These are phyloP conservation scores for Microchrysa polita DNA, from an alignment of 2,888 invertebrate genomes.

Conservation along the genomic window DNA sequence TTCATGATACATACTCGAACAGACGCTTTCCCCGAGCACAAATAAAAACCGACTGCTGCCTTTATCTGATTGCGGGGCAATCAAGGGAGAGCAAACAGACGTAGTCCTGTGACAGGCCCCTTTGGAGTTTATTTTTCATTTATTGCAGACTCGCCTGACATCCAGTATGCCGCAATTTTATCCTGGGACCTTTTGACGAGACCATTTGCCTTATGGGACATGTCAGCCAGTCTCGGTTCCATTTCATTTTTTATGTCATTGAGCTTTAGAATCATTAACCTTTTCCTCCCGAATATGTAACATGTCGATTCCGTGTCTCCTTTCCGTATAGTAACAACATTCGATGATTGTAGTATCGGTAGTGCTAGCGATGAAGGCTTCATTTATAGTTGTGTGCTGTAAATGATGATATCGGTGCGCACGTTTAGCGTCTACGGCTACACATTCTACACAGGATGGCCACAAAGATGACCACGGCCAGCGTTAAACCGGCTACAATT, in stretches of 20 bases:
- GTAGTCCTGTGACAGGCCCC: no score
- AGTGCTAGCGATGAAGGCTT: constrained; percentile 34
- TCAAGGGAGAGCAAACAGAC: no score
- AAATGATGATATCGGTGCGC: constrained; percentile 2
- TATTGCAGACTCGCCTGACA: no score
- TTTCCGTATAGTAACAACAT: constrained; percentile 23
- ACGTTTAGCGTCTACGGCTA: constrained; percentile 33
- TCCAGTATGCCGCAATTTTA: no score
- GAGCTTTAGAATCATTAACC: constrained; percentile 9
- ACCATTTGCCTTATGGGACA: background rate
- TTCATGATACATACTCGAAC: no score
- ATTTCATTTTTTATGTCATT: constrained; percentile 6
- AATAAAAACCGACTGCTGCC: no score
- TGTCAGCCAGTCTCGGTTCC: background rate
- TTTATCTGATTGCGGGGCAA: no score
- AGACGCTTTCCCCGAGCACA: no score
- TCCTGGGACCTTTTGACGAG: no score
- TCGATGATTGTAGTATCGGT: constrained; percentile 37
- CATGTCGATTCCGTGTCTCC: constrained; percentile 17
- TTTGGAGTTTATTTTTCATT: no score
- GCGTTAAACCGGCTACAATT: constrained; percentile 59
- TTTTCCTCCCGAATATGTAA: constrained; percentile 20
- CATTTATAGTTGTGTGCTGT: constrained; percentile 5
- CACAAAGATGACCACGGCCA: constrained; percentile 60
- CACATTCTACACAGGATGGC: constrained; percentile 59